Conservation (phyloP, 2,797 vertebrate genomes). For the Eurystomus glaucurus region DNA sequence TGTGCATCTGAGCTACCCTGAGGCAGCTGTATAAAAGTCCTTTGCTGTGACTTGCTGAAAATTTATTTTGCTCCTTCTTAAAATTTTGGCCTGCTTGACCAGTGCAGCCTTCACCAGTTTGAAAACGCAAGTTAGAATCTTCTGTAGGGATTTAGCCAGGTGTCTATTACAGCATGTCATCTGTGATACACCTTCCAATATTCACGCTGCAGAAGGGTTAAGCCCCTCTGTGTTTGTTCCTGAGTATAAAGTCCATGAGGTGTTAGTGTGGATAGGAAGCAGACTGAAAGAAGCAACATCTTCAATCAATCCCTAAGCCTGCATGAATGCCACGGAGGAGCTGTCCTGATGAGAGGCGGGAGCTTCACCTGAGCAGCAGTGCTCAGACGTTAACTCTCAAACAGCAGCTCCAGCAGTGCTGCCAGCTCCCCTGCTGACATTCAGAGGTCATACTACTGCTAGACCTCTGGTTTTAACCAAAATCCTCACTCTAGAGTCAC, state of each 20-base stretch:
- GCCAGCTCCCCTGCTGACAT: neutral
- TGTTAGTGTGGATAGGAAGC: conserved; percentile 75
- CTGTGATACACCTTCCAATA: conserved; percentile 83
- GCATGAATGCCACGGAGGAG: conserved; percentile 69
- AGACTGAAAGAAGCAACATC: conserved; percentile 80
- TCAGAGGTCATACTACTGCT: neutral
- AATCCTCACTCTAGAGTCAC: neutral
- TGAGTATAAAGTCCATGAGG: conserved; percentile 60
- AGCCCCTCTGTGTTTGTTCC: conserved; percentile 82
- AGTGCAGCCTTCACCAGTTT: conserved; percentile 81
- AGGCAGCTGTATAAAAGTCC: neutral
- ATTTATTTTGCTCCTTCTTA: conserved; percentile 59
- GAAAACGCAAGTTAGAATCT: conserved; percentile 85
- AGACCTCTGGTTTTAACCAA: neutral
- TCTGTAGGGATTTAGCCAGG: conserved; percentile 84
- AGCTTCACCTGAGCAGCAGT: conserved; percentile 78
- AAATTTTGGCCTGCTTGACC: conserved; percentile 77
- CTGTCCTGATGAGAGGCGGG: conserved; percentile 74
- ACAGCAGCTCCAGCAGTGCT: neutral
- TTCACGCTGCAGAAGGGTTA: conserved; percentile 85
- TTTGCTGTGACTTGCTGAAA: conserved; percentile 27
- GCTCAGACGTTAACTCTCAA: conserved; percentile 59
- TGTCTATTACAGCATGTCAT: conserved; percentile 87
- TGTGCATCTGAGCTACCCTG: conserved; percentile 3
- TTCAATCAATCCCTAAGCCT: conserved; percentile 82